phyloP scores from a whole-genome alignment of 1,140 invertebrate species.

The Drosophila sturtevanti region DNA sequence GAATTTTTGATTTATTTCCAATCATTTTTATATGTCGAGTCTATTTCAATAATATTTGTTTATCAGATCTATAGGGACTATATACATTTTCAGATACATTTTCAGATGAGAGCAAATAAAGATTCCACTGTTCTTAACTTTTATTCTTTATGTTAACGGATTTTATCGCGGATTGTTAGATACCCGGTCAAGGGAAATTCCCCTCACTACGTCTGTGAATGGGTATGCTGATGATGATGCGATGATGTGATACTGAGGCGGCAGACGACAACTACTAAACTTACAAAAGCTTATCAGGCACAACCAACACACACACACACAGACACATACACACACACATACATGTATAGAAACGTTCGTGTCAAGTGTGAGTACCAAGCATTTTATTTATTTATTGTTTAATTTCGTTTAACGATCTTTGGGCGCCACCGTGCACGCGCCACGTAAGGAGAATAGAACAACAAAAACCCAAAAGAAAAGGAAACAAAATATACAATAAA shows the following conservation, averaged over 20 bases:
- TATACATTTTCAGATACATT: too few species aligned
- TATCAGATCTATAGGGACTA: not conserved
- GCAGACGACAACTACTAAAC: slow-evolving; percentile 18
- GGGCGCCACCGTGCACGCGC: slow-evolving; percentile 69
- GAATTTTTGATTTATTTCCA: too few species aligned
- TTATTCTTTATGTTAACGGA: not conserved
- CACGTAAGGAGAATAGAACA: slow-evolving; percentile 48
- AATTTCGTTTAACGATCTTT: slow-evolving; percentile 62
- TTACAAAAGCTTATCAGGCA: slow-evolving; percentile 41
- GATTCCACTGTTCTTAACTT: not conserved
- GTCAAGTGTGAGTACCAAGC: slow-evolving; percentile 26
- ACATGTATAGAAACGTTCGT: slow-evolving; percentile 4
- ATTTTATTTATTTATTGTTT: slow-evolving; percentile 57
- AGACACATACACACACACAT: slow-evolving; percentile 34
- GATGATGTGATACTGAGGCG: slow-evolving; percentile 17
- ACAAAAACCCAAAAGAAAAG: slow-evolving; percentile 12
- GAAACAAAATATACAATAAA: not conserved
- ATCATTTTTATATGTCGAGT: not conserved
- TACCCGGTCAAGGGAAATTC: not conserved
- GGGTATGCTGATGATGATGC: slow-evolving; percentile 4
- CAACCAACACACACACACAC: not conserved
- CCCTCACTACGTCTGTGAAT: not conserved
- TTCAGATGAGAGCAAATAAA: too few species aligned
- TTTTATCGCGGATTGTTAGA: not conserved
- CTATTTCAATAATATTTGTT: not conserved